These are phyloP conservation scores for Ramazzottius varieornatus DNA, from an alignment of 2,888 invertebrate species.

Conservation along the genomic window DNA sequence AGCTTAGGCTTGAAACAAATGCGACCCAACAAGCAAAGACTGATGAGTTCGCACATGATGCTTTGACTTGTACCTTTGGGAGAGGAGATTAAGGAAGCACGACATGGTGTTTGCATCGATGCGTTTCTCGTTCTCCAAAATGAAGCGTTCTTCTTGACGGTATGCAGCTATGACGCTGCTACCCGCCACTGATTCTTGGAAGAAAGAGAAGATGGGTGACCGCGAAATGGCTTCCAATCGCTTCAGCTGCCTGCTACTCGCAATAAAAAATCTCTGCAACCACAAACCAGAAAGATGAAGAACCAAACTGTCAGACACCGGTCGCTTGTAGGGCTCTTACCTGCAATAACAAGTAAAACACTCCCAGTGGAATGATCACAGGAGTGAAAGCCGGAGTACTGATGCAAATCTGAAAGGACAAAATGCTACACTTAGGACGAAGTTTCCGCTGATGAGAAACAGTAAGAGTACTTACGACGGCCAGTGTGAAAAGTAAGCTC, in stretches of 20 bases:
- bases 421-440: no score
- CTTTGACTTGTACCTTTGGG: slow-evolving; percentile 35
- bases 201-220: slow-evolving; percentile 26
- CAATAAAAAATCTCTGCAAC: slow-evolving; percentile 54
- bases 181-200: slow-evolving; percentile 25
- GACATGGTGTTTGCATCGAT: slow-evolving; percentile 78
- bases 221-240: slow-evolving; percentile 33
- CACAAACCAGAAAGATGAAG: neutral
- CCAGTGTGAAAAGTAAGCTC: neutral
- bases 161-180: slow-evolving; percentile 15
- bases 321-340: no score
- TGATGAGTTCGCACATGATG: neutral
- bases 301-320: neutral
- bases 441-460: no score
- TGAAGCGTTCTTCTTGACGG: slow-evolving; percentile 39
- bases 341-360: slow-evolving; percentile 22
- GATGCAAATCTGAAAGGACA: slow-evolving; percentile 11
- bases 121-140: slow-evolving; percentile 54
- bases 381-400: slow-evolving; percentile 19
- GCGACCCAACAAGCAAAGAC: neutral
- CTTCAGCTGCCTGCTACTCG: slow-evolving; percentile 72
- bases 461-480: neutral
- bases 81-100: slow-evolving; percentile 69
- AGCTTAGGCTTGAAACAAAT: neutral
- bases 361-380: slow-evolving; percentile 18